Evolutionary conservation across 2,113 vertebrate species (phyloP), one percentile per base, ranked within the genome.

Genomic region (Panthera uncia): DNA sequence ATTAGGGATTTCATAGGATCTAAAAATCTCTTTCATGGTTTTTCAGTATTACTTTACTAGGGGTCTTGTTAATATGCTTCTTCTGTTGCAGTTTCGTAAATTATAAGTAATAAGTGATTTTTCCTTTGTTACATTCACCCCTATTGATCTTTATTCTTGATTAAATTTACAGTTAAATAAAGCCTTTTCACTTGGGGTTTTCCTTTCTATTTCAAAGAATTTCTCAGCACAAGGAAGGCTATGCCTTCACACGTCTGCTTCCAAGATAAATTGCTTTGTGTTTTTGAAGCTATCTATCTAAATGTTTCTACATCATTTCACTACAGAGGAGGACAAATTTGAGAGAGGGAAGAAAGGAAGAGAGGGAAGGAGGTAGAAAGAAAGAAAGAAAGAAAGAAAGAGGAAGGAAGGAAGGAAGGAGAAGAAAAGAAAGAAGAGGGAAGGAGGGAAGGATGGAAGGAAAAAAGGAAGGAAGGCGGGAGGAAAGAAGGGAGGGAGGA

Each of bases 161-260:
- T 91, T 94, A 57, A 76, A 38, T 94, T 81, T 80, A 11, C 61
- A 88, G 14, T 33, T 80, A 65, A 78, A 45, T 29, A 80, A 41
- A 52, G 14, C 23, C 4, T 48, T 66, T 83, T 38, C 61, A 65
- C 13, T 41, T 48, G 45, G 38, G 31, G 31, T 92, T 93, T 89
- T 92, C 31, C 21, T 95, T 81, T 84, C n/a, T 74, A 27, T 48
- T 68, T 25, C 84, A 80, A 91, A 95, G 81, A 68, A 52, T 83
- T 95, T 7, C 71, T 89, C 12, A 11, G 31, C 14, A 7, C 21
- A 27, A 1, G 7, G 29, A 89, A 85, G 23, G 38, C 10, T 65
- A 4, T 65, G 11, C 18, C 38, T 69, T 86, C 66, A 52, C 13
- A 23, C 0, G 7, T 0, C 19, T 0, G 0, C 48, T 33, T 88